phyloP scores from a whole-genome alignment of 2,797 vertebrate species.

The Sebastes kiyomatsui region DNA sequence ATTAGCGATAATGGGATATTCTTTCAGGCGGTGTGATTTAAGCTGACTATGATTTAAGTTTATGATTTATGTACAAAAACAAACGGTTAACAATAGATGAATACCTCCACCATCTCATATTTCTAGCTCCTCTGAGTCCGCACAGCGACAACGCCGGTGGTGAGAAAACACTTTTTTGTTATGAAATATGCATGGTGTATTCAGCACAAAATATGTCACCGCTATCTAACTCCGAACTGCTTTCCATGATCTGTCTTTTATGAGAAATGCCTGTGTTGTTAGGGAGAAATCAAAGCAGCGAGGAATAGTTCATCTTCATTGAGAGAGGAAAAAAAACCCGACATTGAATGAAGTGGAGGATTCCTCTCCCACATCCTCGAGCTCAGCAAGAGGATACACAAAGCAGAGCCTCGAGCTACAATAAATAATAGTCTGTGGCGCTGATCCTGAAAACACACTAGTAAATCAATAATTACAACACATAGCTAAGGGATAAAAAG shows the following conservation, averaged over 20 bases:
- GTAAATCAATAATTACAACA: slow-evolving; percentile 42
- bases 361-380: slow-evolving; percentile 10
- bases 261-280: slow-evolving; percentile 68
- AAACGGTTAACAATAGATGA: neutral
- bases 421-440: slow-evolving; percentile 26
- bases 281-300: slow-evolving; percentile 53
- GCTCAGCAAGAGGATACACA: slow-evolving; percentile 5
- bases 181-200: slow-evolving; percentile 72
- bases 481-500: slow-evolving; percentile 8
- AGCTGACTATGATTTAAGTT: neutral
- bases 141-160: slow-evolving; percentile 40
- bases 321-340: slow-evolving; percentile 12
- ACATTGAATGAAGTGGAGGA: slow-evolving; percentile 16
- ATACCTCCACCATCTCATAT: slow-evolving; percentile 6
- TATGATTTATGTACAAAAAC: slow-evolving; percentile 7
- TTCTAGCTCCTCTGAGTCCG: slow-evolving; percentile 26
- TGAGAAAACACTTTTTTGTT: slow-evolving; percentile 53
- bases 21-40: neutral
- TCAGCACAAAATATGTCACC: slow-evolving; percentile 65
- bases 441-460: slow-evolving; percentile 25
- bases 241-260: slow-evolving; percentile 52
- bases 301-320: slow-evolving; percentile 48
- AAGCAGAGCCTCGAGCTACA: slow-evolving; percentile 4
- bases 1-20: neutral
- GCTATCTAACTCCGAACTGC: slow-evolving; percentile 29